phyloP scores from a whole-genome alignment of 2,113 vertebrate species.

The Peromyscus leucopus region DNA sequence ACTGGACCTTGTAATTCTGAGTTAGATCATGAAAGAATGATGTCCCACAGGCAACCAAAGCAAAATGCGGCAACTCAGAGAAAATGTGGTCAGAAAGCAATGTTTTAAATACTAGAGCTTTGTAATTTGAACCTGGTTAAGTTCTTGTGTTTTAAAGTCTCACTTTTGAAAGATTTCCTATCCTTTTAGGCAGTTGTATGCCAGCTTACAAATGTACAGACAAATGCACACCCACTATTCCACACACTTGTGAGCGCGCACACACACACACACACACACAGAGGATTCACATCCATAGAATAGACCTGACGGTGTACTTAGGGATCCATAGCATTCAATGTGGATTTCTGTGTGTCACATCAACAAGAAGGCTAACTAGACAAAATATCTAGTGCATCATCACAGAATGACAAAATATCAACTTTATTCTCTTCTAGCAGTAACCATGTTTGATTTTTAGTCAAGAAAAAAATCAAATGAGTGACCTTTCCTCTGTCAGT shows the following conservation, averaged over 20 bases:
- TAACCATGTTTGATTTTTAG: not conserved
- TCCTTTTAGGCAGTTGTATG: not conserved
- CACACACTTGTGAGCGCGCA: not conserved
- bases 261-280: not conserved
- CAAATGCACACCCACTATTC: not conserved
- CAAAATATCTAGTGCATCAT: not conserved
- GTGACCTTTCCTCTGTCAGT: not conserved
- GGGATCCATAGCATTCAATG: not conserved
- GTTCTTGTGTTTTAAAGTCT: not conserved
- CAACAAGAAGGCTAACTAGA: not conserved
- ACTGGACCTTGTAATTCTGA: not conserved
- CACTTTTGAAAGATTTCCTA: not conserved
- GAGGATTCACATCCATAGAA: not conserved
- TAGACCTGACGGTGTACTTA: not conserved
- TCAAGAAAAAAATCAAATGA: not conserved
- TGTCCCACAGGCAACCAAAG: not conserved
- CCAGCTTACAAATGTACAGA: not conserved
- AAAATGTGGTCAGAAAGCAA: constrained; percentile 1
- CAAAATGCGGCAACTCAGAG: not conserved
- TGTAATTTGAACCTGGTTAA: not conserved
- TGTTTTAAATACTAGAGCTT: not conserved
- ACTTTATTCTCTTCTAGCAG: not conserved
- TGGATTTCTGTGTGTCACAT: not conserved
- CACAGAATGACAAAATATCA: constrained; percentile 8
- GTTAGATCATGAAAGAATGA: not conserved